Evolutionary conservation across 2,888 invertebrate species (phyloP).

Genomic region (Caenorhabditis virilis): DNA sequence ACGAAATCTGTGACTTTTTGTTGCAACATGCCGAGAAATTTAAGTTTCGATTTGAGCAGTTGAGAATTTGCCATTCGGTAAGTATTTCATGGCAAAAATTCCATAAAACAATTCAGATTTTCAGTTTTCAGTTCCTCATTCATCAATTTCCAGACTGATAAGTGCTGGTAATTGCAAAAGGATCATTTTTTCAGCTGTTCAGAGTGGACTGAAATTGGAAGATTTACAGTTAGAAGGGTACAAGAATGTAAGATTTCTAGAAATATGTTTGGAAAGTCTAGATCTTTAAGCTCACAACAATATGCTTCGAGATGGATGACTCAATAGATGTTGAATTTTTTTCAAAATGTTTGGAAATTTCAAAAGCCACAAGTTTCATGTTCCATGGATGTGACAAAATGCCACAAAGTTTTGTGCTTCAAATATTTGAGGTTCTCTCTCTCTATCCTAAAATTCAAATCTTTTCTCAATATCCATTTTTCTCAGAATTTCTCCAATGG

Average conservation of each 20-base stretch:
- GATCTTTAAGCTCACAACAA: slow-evolving; percentile 9
- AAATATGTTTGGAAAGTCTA: background rate
- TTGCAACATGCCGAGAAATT: slow-evolving; percentile 6
- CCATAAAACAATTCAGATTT: slow-evolving; percentile 1
- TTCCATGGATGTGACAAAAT: slow-evolving; percentile 31
- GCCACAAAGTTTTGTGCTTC: slow-evolving; percentile 14
- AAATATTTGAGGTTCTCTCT: slow-evolving; percentile 11
- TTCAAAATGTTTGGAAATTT: slow-evolving; percentile 5
- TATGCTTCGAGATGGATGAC: slow-evolving; percentile 35
- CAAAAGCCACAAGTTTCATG: slow-evolving; percentile 12
- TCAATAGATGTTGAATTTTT: slow-evolving; percentile 17
- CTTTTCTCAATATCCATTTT: background rate
- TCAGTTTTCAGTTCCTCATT: slow-evolving; percentile 19
- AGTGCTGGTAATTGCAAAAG: slow-evolving; percentile 6
- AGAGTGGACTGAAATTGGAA: slow-evolving; percentile 9
- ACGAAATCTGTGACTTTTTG: slow-evolving; percentile 17
- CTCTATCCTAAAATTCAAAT: background rate
- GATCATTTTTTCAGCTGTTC: slow-evolving; percentile 23
- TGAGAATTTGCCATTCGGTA: slow-evolving; percentile 25
- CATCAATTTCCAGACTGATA: slow-evolving; percentile 18
- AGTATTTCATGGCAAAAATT: background rate
- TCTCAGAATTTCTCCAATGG: slow-evolving; percentile 19
- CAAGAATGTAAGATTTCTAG: slow-evolving; percentile 5
- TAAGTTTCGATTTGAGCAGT: slow-evolving; percentile 22
- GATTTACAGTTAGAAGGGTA: slow-evolving; percentile 13